Evolutionary conservation across 2,113 vertebrate genomes (phyloP), one percentile per base, ranked within the genome.

Genomic region (Amblyopsis rosae): DNA sequence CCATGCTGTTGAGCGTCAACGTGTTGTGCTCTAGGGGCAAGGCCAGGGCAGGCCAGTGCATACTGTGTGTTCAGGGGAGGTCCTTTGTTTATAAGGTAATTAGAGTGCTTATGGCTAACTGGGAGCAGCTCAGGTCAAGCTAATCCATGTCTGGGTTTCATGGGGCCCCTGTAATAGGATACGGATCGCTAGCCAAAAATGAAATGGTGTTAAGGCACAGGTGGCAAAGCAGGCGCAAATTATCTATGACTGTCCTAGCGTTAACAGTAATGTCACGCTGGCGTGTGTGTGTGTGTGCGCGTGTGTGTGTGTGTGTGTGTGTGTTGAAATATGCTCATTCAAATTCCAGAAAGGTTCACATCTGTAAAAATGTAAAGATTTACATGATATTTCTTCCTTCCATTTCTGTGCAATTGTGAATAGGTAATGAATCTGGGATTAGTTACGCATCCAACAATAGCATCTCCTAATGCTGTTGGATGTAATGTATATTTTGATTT

Each of bases 41-140:
- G 73, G 46, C 17, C 61, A 33, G 48, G 12, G 47, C 56, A 35
- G 26, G 51, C 68, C 57, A 16, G 62, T 57, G 16, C 73, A 17
- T 13, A 65, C 2, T 85, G 81, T 84, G 78, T 69, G 73, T 85
- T 81, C 69, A 79, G 75, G 69, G 73, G 67, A 74, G 80, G 53
- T 73, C 69, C 60, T 72, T 11, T 85, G 88, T 90, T 89, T 87
- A 73, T 71, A 72, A 77, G 83, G 86, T 90, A 87, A 89, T 91
- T 83, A 87, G 79, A 89, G 83, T 62, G 59, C 82, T 74, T 72
- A 75, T 68, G 75, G 75, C 77, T 83, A 77, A 81, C 65, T 61
- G 60, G 12, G 70, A 76, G 59, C 73, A 63, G 78, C 77, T 86
- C 76, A 87, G 90, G 88, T 91, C 90, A 91, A 79, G 80, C 82